These are phyloP conservation scores for Enoplosus armatus DNA, from an alignment of 2,797 vertebrate genomes.

Conservation along the genomic window DNA sequence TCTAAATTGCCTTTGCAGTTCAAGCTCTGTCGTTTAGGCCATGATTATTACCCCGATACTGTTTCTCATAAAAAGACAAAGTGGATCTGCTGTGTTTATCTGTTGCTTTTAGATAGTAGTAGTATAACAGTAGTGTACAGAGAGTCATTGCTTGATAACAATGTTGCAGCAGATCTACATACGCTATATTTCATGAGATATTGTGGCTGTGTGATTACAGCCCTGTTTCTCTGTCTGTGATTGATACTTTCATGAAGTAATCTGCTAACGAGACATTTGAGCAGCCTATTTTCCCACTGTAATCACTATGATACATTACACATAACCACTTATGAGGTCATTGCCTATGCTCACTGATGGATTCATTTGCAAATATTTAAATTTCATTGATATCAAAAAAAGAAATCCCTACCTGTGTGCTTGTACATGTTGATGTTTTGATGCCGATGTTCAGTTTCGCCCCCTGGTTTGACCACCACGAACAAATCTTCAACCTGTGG, in stretches of 20 bases:
- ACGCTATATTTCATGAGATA: not conserved
- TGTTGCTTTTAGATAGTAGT: slow-evolving; percentile 36
- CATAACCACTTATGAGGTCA: not conserved
- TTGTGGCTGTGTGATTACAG: not conserved
- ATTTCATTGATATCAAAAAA: not conserved
- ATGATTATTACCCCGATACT: slow-evolving; percentile 60
- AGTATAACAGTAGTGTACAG: slow-evolving; percentile 7
- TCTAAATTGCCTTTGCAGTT: slow-evolving; percentile 68
- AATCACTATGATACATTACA: slow-evolving; percentile 11
- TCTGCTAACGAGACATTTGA: not conserved
- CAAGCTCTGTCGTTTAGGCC: slow-evolving; percentile 53
- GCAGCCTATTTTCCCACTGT: not conserved
- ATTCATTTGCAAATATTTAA: slow-evolving; percentile 27
- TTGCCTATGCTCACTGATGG: not conserved
- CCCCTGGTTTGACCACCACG: not conserved
- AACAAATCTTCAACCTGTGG: not conserved
- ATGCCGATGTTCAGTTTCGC: not conserved
- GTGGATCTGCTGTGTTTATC: slow-evolving; percentile 32
- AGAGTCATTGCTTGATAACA: slow-evolving; percentile 28
- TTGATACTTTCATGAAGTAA: not conserved
- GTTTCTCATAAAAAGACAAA: slow-evolving; percentile 57
- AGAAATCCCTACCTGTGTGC: not conserved
- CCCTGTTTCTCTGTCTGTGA: not conserved
- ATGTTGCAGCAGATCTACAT: slow-evolving; percentile 13
- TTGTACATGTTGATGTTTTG: not conserved